phyloP scores from a whole-genome alignment of 1,140 invertebrate genomes.

The Reticulitermes speratus region DNA sequence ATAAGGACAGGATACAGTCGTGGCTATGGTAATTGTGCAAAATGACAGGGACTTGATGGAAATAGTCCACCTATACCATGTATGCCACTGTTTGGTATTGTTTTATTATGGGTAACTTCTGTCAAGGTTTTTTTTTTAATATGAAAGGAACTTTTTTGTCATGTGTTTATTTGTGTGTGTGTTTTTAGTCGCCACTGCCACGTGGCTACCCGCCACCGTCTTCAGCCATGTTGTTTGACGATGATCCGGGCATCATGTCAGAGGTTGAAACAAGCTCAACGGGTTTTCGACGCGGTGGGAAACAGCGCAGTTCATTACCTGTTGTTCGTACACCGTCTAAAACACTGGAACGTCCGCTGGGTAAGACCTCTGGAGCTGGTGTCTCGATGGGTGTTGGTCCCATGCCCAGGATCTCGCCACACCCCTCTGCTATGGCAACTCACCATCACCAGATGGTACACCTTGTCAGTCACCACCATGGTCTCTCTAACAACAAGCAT shows the following conservation, averaged over 20 bases:
- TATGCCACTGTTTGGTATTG: too few species aligned
- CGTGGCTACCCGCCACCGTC: slow-evolving; percentile 70
- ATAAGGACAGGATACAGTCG: too few species aligned
- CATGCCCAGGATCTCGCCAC: slow-evolving; percentile 21
- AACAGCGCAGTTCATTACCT: slow-evolving; percentile 87
- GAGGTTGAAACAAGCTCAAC: slow-evolving; percentile 93
- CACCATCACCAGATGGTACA: slow-evolving; percentile 29
- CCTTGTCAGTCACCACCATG: slow-evolving; percentile 27
- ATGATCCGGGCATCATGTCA: slow-evolving; percentile 96
- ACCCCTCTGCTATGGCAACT: slow-evolving; percentile 19
- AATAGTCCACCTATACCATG: too few species aligned
- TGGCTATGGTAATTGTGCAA: too few species aligned
- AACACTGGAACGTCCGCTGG: slow-evolving; percentile 85
- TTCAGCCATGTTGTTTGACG: slow-evolving; percentile 80
- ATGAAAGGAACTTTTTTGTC: too few species aligned
- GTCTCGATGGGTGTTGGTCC: neutral
- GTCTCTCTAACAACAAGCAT: slow-evolving; percentile 24
- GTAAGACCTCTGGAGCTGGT: slow-evolving; percentile 52
- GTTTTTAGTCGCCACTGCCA: slow-evolving; percentile 63
- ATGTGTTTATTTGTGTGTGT: neutral
- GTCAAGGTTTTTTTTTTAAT: too few species aligned
- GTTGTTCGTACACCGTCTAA: slow-evolving; percentile 93
- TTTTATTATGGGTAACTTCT: too few species aligned
- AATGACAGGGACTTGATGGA: too few species aligned
- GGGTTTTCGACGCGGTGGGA: slow-evolving; percentile 84